phyloP scores from a whole-genome alignment of 2,797 vertebrate genomes.

The Hydrophis major region DNA sequence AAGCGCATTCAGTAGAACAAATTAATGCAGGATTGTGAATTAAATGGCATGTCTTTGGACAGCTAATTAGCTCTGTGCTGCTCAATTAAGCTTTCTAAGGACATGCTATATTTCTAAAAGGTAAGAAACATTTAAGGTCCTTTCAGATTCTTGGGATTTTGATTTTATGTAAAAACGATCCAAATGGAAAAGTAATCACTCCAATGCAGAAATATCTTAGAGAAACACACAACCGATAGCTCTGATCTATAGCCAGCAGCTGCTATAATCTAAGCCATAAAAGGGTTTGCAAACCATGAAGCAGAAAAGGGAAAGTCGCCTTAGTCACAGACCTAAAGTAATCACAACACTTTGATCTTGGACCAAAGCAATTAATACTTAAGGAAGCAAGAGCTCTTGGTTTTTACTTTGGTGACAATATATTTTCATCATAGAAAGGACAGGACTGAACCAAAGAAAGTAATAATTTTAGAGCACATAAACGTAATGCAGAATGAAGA shows the following conservation, averaged over 20 bases:
- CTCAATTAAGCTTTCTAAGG: slow-evolving; percentile 79
- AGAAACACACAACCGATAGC: background rate
- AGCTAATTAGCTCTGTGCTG: slow-evolving; percentile 78
- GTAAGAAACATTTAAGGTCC: slow-evolving; percentile 70
- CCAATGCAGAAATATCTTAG: slow-evolving; percentile 25
- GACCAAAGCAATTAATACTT: slow-evolving; percentile 45
- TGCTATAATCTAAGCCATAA: slow-evolving; percentile 48
- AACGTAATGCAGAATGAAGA: background rate
- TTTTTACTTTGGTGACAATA: slow-evolving; percentile 9
- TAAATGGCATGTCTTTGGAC: slow-evolving; percentile 75
- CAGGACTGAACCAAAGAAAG: background rate
- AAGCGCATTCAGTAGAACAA: slow-evolving; percentile 74
- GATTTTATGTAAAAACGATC: slow-evolving; percentile 47
- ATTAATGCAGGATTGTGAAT: slow-evolving; percentile 77
- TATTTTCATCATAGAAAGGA: slow-evolving; percentile 29
- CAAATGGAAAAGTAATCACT: slow-evolving; percentile 42
- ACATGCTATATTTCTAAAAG: slow-evolving; percentile 73
- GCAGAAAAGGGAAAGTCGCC: slow-evolving; percentile 18
- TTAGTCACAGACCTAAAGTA: slow-evolving; percentile 44
- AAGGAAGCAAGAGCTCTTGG: slow-evolving; percentile 24
- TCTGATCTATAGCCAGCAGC: background rate
- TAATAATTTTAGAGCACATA: background rate
- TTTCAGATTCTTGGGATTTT: slow-evolving; percentile 60
- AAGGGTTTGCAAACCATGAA: slow-evolving; percentile 42
- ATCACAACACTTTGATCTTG: slow-evolving; percentile 38